Percentiles rank a stretch among this genome's conserved stretches.
Conservation (phyloP, 1,140 invertebrate genomes). For the Bombus ignitus region DNA sequence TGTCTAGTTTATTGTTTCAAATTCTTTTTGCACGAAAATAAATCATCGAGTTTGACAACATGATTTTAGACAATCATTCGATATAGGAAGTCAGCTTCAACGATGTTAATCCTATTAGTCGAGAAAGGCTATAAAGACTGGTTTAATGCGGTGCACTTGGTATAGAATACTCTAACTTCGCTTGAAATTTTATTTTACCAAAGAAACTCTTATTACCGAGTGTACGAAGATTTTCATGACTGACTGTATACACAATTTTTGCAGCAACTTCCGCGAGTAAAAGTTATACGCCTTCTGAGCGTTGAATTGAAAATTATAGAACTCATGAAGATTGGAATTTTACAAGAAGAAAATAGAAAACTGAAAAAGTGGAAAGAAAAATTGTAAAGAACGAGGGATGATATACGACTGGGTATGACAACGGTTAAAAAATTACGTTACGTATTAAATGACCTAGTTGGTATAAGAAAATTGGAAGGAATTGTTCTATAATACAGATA, state of each 20-base stretch:
- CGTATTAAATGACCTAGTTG: background rate
- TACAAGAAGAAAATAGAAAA: background rate
- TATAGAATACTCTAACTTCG: too few relatives aligned
- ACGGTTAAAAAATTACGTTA: background rate
- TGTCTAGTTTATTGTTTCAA: background rate
- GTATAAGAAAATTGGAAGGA: background rate
- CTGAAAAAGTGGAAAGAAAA: background rate
- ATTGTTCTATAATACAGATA: background rate
- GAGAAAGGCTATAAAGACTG: too few relatives aligned
- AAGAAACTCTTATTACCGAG: too few relatives aligned
- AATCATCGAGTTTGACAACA: background rate
- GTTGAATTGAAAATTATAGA: background rate
- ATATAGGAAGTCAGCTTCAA: too few relatives aligned
- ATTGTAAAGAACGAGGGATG: background rate
- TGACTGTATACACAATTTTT: too few relatives aligned
- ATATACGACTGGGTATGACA: background rate
- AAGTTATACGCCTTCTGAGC: too few relatives aligned
- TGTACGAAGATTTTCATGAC: too few relatives aligned
- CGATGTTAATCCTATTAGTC: too few relatives aligned
- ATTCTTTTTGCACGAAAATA: background rate
- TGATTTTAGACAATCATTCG: too few relatives aligned
- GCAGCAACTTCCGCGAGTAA: too few relatives aligned
- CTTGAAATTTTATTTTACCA: too few relatives aligned
- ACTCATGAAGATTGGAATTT: background rate
- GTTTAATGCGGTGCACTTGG: too few relatives aligned